Evolutionary conservation across 1,140 invertebrate genomes (phyloP).

Genomic region (Musca domestica): DNA sequence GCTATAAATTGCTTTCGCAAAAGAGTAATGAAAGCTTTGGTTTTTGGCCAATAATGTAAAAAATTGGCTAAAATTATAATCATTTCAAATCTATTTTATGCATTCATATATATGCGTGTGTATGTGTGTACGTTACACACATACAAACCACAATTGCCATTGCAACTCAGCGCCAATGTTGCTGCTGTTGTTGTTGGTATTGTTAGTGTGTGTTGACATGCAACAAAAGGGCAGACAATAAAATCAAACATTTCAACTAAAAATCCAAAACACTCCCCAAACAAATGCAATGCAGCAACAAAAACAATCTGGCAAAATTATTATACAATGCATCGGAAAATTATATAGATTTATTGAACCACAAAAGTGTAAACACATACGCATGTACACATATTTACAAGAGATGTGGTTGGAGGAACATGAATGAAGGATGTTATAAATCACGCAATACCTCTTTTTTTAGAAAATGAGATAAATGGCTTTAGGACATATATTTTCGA

Average conservation of each 20-base stretch:
- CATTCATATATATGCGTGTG: not conserved
- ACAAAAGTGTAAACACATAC: too few relatives aligned
- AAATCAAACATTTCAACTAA: constrained; percentile 20
- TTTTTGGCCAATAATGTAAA: not conserved
- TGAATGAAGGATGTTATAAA: too few relatives aligned
- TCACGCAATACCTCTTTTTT: too few relatives aligned
- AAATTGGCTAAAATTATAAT: constrained; percentile 11
- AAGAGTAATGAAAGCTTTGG: too few relatives aligned
- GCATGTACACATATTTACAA: constrained; percentile 7
- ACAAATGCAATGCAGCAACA: too few relatives aligned
- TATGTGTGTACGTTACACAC: not conserved
- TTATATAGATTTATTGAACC: constrained; percentile 17
- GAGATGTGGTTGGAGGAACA: too few relatives aligned
- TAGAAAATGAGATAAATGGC: too few relatives aligned
- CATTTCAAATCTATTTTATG: constrained; percentile 4
- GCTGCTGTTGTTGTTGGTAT: not conserved
- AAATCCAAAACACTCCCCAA: not conserved
- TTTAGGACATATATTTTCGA: too few relatives aligned
- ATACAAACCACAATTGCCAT: constrained; percentile 5
- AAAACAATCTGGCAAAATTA: constrained; percentile 1
- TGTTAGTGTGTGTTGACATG: constrained; percentile 17
- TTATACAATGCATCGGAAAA: too few relatives aligned
- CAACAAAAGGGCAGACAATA: not conserved
- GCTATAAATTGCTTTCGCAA: too few relatives aligned
- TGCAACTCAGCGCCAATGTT: too few relatives aligned